Evolutionary conservation across 2,113 vertebrate species (phyloP).

Genomic region (Odontesthes bonariensis): DNA sequence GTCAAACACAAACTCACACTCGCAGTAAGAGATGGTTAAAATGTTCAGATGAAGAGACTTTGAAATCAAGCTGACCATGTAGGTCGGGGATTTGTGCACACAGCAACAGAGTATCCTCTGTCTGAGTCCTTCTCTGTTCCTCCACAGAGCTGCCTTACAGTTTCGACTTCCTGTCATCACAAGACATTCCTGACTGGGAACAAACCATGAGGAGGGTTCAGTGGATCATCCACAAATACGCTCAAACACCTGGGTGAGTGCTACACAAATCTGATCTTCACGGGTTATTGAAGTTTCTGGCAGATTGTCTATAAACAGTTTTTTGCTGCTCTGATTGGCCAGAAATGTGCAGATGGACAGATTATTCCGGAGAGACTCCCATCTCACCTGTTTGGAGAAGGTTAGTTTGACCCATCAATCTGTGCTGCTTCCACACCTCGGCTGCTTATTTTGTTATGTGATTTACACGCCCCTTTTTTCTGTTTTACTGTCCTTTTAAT

Average conservation of each 20-base stretch:
- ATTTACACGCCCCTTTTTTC: background rate
- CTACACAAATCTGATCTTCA: background rate
- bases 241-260: slow-evolving; percentile 86
- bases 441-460: background rate
- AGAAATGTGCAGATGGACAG: slow-evolving; percentile 93
- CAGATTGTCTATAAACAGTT: background rate
- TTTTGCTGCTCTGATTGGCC: slow-evolving; percentile 36
- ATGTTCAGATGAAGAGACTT: slow-evolving; percentile 32
- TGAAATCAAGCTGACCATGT: slow-evolving; percentile 36
- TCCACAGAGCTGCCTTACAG: slow-evolving; percentile 92
- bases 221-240: slow-evolving; percentile 96
- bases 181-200: slow-evolving; percentile 90
- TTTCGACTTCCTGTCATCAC: slow-evolving; percentile 90
- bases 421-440: background rate
- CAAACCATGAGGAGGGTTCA: slow-evolving; percentile 91
- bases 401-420: slow-evolving; percentile 74
- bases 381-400: slow-evolving; percentile 96
- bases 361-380: slow-evolving; percentile 90
- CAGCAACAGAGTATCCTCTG: slow-evolving; percentile 7
- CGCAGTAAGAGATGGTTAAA: background rate
- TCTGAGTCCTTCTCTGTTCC: slow-evolving; percentile 23
- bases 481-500: background rate
- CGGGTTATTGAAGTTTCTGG: background rate
- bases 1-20: slow-evolving; percentile 59
- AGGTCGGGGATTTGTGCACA: slow-evolving; percentile 21